These are phyloP conservation scores for Trachymyrmex cornetzi DNA, from an alignment of 1,140 invertebrate species.

Conservation along the genomic window DNA sequence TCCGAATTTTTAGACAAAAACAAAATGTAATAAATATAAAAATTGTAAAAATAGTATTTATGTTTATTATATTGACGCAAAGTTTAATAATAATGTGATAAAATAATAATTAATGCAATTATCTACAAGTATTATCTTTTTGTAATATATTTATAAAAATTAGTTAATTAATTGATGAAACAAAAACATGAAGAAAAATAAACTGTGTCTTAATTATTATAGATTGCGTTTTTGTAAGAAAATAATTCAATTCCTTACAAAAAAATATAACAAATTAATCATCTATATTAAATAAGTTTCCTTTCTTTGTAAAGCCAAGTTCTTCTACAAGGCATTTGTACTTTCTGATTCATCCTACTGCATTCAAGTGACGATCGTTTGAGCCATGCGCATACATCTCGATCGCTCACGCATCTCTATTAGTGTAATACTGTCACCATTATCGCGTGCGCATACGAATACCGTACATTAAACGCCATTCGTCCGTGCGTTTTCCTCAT, in stretches of 20 bases:
- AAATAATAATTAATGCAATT: neutral
- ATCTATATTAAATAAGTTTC: neutral
- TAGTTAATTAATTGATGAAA: neutral
- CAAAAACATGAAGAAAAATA: neutral
- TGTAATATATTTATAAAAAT: neutral
- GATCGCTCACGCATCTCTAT: slow-evolving; percentile 57
- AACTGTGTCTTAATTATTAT: neutral
- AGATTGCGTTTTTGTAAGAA: neutral
- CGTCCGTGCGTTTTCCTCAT: slow-evolving; percentile 8
- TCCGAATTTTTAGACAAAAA: neutral
- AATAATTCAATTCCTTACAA: neutral
- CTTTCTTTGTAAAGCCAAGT: neutral
- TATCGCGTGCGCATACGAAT: slow-evolving; percentile 46
- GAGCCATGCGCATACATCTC: slow-evolving; percentile 33
- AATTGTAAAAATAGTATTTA: neutral
- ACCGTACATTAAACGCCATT: slow-evolving; percentile 11
- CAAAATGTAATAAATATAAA: neutral
- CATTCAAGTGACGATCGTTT: slow-evolving; percentile 30
- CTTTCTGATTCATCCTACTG: slow-evolving; percentile 31
- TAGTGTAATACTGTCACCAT: slow-evolving; percentile 58
- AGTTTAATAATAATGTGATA: neutral
- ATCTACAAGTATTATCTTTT: neutral
- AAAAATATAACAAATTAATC: neutral
- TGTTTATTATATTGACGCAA: too few relatives aligned
- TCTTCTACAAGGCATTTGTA: neutral